Evolutionary conservation across 2,888 invertebrate species (phyloP), one percentile per base, ranked within the genome.

Genomic region (Drosophila merina): DNA sequence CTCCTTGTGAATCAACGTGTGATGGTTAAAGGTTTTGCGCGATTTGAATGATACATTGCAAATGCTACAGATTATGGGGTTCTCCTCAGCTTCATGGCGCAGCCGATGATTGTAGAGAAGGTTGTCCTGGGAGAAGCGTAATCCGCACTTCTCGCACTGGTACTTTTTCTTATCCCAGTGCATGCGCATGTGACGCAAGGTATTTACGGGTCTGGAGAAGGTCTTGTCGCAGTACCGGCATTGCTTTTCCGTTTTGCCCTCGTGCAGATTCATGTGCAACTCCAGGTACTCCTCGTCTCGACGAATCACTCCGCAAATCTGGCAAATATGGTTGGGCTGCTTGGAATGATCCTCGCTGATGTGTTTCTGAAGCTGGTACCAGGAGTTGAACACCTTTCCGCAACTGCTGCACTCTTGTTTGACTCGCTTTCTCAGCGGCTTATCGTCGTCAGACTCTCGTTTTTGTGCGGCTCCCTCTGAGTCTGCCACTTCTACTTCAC

Each of bases 111-210:
- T 91, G 52, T 91, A 91, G 1, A 91, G 60, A 8, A 91, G 73
- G 25, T 91, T 89, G 12, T 88, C 89, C 51, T 90, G 87, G 0
- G 90, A 91, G 68, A 91, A 91, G 1, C 91, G 82, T 50, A 90
- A 63, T 0, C 90, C 90, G 44, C 90, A 91, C 63, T 91, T 91
- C 68, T 91, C 90, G 38, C 90, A 91, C 62, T 91, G 90, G 48
- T 88, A 91, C 54, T 91, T 90, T 40, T 91, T 90, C 54, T 91
- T 91, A 59, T 91, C 89, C 90, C 90, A 91, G 57, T 91, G 90
- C 69, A 88, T 79, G 2, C 91, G 89, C 90, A 91, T 91, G 55
- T 91, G 90, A 0, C 90, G 86, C 31, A 91, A 64, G 0, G 91
- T 90, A 45, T 91, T 91, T 0, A 91, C 89, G 0, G 90, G 89